These are phyloP conservation scores for Microtus montanus DNA, from an alignment of 2,113 vertebrate species.

Conservation along the genomic window DNA sequence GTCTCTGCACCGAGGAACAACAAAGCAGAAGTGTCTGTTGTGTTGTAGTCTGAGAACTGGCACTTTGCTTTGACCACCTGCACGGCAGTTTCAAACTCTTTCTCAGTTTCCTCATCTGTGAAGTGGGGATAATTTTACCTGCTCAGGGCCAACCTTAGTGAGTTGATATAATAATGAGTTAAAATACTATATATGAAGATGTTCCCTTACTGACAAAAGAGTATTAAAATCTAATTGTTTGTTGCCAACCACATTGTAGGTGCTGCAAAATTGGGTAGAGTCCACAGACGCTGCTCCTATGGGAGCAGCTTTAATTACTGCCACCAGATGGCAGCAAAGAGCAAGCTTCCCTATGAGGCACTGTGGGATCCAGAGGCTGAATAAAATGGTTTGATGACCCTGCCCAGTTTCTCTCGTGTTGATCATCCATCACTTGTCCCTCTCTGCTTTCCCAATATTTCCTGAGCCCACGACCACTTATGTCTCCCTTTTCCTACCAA, in stretches of 20 bases:
- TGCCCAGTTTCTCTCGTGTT: neutral
- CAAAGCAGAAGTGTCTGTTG: neutral
- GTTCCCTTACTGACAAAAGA: neutral
- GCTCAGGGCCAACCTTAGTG: neutral
- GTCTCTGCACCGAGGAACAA: neutral
- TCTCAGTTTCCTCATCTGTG: constrained; percentile 35
- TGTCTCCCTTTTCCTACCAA: neutral
- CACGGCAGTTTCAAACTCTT: neutral
- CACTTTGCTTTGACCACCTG: neutral
- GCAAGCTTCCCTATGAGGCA: constrained; percentile 51
- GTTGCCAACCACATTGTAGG: neutral
- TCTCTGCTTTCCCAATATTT: neutral
- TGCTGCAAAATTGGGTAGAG: neutral
- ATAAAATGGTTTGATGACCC: neutral
- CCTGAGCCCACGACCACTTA: neutral
- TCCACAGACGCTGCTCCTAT: neutral
- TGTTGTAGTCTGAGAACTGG: neutral
- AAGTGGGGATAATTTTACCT: constrained; percentile 34
- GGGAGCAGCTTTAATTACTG: neutral
- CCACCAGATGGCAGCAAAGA: constrained; percentile 81
- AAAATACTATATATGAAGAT: neutral
- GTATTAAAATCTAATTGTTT: neutral
- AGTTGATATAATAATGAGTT: neutral
- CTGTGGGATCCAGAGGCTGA: neutral
- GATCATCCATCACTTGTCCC: neutral